phyloP scores from a whole-genome alignment of 2,797 vertebrate genomes.

The Taenioides sp. region DNA sequence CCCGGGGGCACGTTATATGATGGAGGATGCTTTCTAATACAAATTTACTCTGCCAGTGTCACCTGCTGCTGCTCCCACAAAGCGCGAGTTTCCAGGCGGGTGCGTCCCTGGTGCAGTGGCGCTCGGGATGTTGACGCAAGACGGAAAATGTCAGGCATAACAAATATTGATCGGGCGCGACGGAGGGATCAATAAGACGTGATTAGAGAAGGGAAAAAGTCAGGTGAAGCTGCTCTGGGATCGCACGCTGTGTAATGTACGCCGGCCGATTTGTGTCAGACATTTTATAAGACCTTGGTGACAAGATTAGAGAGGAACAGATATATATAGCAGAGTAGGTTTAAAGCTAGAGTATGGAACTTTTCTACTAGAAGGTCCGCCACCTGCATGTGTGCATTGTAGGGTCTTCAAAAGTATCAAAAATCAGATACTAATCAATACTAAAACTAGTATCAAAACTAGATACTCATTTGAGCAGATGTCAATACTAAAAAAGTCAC shows the following conservation, averaged over 20 bases:
- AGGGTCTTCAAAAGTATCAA: no score
- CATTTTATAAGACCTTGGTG: constrained; percentile 8
- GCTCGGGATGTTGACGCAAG: constrained; percentile 26
- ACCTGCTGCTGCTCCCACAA: not conserved
- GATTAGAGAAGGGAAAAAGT: constrained; percentile 57
- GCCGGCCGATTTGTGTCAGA: constrained; percentile 30
- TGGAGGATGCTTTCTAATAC: constrained; percentile 7
- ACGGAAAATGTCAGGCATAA: constrained; percentile 55
- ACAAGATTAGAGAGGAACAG: constrained; percentile 25
- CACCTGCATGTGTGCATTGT: no score
- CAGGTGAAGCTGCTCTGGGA: constrained; percentile 35
- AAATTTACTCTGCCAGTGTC: constrained; percentile 10
- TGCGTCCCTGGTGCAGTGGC: not conserved
- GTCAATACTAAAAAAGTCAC: no score
- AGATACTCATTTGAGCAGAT: no score
- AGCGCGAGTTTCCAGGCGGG: not conserved
- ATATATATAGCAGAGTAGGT: not conserved
- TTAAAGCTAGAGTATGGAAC: no score
- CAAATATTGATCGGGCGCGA: constrained; percentile 62
- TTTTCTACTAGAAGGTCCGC: no score
- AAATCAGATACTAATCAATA: no score
- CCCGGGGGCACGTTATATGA: not conserved
- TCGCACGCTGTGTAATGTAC: constrained; percentile 10
- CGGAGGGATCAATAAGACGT: constrained; percentile 49
- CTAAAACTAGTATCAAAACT: no score